phyloP scores from a whole-genome alignment of 2,797 vertebrate species.

The Danionella dracula region DNA sequence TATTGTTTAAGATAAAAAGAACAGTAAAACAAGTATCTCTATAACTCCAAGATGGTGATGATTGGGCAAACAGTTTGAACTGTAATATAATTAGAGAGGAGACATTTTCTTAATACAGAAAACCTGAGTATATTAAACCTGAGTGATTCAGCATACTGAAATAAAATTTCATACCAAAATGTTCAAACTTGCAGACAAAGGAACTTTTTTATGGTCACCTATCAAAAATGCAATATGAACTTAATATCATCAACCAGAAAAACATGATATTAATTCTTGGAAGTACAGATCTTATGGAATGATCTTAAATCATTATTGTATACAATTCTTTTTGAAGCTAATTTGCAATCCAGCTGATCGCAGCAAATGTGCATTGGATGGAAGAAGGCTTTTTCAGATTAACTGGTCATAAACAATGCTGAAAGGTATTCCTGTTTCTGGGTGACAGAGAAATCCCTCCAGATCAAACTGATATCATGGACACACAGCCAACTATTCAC shows the following conservation, averaged over 20 bases:
- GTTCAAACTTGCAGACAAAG: too few species aligned
- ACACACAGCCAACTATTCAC: not conserved
- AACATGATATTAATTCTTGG: too few species aligned
- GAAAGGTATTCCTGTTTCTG: not conserved
- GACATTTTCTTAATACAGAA: too few species aligned
- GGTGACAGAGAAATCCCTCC: not conserved
- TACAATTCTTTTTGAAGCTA: not conserved
- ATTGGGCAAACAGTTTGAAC: not conserved
- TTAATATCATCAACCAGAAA: too few species aligned
- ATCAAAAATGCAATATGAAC: too few species aligned
- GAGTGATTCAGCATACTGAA: too few species aligned
- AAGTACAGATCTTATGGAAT: too few species aligned
- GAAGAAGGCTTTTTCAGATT: not conserved
- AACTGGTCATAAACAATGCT: not conserved
- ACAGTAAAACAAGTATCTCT: not conserved
- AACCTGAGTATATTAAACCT: too few species aligned
- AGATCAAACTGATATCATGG: conserved; percentile 4
- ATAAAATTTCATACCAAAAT: too few species aligned
- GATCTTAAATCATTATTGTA: too few species aligned
- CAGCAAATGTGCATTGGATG: not conserved
- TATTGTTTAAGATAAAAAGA: not conserved
- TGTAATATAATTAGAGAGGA: not conserved
- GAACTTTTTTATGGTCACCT: too few species aligned
- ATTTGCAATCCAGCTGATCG: not conserved
- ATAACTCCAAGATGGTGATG: not conserved